Base-by-base conservation (phyloP, 1,140 invertebrate species). In the Drosophila nikananu region DNA sequence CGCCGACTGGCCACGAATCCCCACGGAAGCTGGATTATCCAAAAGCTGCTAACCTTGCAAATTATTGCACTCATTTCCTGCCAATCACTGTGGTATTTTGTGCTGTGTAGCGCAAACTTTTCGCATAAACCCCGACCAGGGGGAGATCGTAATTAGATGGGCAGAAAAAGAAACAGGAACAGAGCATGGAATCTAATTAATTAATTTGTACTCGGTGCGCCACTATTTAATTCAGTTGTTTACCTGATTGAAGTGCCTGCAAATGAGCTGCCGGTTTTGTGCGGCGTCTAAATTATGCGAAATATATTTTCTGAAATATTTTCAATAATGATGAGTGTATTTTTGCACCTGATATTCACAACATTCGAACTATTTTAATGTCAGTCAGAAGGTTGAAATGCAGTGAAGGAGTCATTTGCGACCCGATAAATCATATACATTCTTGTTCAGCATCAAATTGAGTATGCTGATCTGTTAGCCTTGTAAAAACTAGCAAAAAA, bases 11-110 rank as follows among this genome's bases (percentile, higher is more conserved):
- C 67, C 66, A 37, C 21, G 42, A 59, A 72, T 72, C 51, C 32
- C 42, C 27, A 3, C 13, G 35, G 17, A 41, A 49, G 8, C 42
- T 9, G 65, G 44, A 13, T 8, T n/a, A 27, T 12, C 46, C 9
- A 48, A 52, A 65, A 55, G 35, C 66, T 52, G 72, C 59, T 17
- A 51, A 32, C 37, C 35, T 76, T 77, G 72, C 70, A 61, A 63
- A 75, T 74, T 74, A 75, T 63, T 55, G 59, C 70, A 62, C 32
- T 49, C 48, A 75, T 75, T 75, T 75, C 25, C 57, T n/a, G 70
- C 32, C 70, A 62, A 75, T 74, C 70, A 75, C 58, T 19, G 46
- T 39, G 3, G 13, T 23, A 19, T 58, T 58, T 70, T 25, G 46
- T 8, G 25, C 42, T 25, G 30, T 46, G 19, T 39, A 17, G 15